Base-by-base conservation (phyloP, 2,888 invertebrate genomes). In the Phyllotreta cruciferae region DNA sequence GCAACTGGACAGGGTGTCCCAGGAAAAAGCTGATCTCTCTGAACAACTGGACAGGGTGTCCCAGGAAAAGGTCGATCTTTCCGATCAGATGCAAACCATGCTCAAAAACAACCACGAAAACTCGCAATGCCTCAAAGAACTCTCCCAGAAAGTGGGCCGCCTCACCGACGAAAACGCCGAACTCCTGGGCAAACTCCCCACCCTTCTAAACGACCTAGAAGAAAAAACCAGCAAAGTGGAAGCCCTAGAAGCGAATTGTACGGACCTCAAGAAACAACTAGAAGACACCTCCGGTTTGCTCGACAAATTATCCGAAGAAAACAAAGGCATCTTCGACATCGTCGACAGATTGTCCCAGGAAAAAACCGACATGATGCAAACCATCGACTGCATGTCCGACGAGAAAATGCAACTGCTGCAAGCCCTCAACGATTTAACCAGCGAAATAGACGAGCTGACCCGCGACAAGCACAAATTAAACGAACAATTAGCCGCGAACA, bases 401-500 rank as follows among this genome's bases (percentile, higher is more conserved):
- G 62, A 63, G 44, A 66, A 63, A 44, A 60, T 60, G 62, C 37
- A 53, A 36, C 45, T 56, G 11, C 47, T 34, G 9, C 38, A 64
- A 60, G 45, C 57, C 44, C n/a, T 66, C n/a, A 53, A 60, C 13
- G 42, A 60, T 36, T 9, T 57, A 2, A 53, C 34, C 5, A 56
- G 62, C 10, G 53, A 66, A 34, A 13, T 66, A n/a, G 58, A 60
- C 45, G 53, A 63, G 36, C 2, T 60, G 50, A 50, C 63, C 42
- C 56, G 55, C 11, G 67, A 71, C 13, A 70, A 70, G 37, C 24
- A 56, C 0, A 69, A 73, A 54, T 60, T 70, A 11, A 60, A 60
- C 4, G 50, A 66, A 7, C 65, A 69, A 8, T 50, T 72, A 6
- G 70, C 73, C 53, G 44, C 69, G 1, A 68, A 64, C 37, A 56